Conservation (phyloP, 2,113 vertebrate species). For the Cariama cristata region DNA sequence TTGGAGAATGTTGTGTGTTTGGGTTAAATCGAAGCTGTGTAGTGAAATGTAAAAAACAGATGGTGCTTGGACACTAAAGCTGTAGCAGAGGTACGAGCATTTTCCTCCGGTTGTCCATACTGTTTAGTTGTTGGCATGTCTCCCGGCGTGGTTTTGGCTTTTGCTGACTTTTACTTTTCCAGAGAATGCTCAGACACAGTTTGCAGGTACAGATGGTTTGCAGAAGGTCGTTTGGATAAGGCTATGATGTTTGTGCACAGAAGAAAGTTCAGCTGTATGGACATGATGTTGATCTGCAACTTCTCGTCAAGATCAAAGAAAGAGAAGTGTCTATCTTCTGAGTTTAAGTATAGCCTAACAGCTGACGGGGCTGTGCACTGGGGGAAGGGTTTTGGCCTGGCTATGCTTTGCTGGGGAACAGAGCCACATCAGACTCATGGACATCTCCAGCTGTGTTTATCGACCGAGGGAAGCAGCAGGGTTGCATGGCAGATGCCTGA, state of each 20-base stretch:
- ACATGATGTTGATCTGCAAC: neutral
- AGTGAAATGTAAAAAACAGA: neutral
- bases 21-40: neutral
- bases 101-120: neutral
- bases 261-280: neutral
- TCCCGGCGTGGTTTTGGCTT: neutral
- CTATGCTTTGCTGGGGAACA: neutral
- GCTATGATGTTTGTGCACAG: neutral
- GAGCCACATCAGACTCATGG: neutral
- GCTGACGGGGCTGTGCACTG: neutral
- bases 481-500: neutral
- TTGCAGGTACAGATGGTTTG: neutral
- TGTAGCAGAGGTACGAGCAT: neutral
- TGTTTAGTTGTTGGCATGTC: neutral
- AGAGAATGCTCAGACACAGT: neutral
- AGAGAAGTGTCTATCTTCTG: neutral
- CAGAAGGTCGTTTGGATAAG: neutral
- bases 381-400: neutral
- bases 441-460: neutral
- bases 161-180: neutral
- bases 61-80: neutral
- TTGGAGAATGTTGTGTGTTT: fast-evolving
- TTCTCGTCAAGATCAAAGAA: neutral
- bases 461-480: neutral
- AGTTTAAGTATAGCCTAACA: too few relatives aligned